Base-by-base conservation (phyloP, 1,140 invertebrate genomes). In the Lasaia peninsularis region DNA sequence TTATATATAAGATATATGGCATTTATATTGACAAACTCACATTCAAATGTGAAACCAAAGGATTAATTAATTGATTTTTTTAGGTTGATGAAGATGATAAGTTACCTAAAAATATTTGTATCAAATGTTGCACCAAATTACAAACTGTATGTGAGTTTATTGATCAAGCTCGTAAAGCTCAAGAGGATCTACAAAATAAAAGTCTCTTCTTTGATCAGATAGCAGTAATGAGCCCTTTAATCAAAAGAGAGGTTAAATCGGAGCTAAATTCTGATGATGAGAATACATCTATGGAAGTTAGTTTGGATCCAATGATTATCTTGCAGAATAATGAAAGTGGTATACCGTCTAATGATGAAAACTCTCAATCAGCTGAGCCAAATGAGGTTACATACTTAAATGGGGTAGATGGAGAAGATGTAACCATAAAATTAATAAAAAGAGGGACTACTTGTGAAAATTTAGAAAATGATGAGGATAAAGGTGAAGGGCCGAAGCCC, bases 41-140 rank as follows among this genome's bases (percentile, higher is more conserved):
- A n/a, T n/a, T n/a, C n/a, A n/a, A n/a, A n/a, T n/a, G n/a, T n/a
- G n/a, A n/a, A n/a, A n/a, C n/a, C n/a, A n/a, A n/a, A n/a, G n/a
- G n/a, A n/a, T 28, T 28, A 28, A 28, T 2, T 54, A 40, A 20
- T 31, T 56, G 8, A 28, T 58, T 50, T 31, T 62, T 69, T 79
- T 81, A 90, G 88, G 78, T 89, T 51, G 76, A 81, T 50, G 73
- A 81, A 65, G 74, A 88, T 66, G 88, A 90, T 48, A 82, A 76
- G 58, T 68, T 90, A 63, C 87, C 88, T 7, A 89, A 90, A 78
- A 87, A 84, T 68, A 87, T 90, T 69, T 90, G 88, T 59, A 78
- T 89, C 9, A 68, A 73, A 60, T 89, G 86, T 56, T 90, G 88
- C 61, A 78, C 80, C 2, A 84, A 86, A 70, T 64, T 90, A 55